phyloP scores from a whole-genome alignment of 1,140 invertebrate species.

The Holcopasites calliopsidis region DNA sequence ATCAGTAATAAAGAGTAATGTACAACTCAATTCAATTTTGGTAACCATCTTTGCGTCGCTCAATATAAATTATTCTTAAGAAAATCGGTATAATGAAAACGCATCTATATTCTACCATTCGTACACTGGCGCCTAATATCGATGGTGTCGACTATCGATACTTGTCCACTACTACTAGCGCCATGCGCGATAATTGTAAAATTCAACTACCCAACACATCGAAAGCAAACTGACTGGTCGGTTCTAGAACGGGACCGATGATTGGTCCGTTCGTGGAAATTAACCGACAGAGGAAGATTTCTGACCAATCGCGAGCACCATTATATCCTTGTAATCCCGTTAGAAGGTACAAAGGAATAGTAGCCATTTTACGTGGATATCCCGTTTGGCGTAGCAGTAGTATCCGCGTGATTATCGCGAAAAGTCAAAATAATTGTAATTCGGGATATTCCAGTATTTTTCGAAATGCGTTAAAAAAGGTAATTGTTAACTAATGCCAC shows the following conservation, averaged over 20 bases:
- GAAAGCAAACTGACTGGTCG: background rate
- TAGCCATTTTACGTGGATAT: slow-evolving; percentile 56
- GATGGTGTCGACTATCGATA: no score
- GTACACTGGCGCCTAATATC: no score
- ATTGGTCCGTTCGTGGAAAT: slow-evolving; percentile 18
- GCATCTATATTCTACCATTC: background rate
- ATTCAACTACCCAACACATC: background rate
- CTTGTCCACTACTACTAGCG: slow-evolving; percentile 28
- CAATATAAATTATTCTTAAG: background rate
- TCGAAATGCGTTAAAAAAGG: slow-evolving; percentile 57
- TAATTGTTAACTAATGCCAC: slow-evolving; percentile 43
- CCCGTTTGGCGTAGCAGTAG: slow-evolving; percentile 51
- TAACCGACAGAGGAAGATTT: slow-evolving; percentile 24
- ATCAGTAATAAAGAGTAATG: no score
- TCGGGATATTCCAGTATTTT: slow-evolving; percentile 34
- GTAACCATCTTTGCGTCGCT: background rate
- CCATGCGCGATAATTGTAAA: background rate
- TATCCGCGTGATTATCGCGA: slow-evolving; percentile 47
- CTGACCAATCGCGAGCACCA: slow-evolving; percentile 12
- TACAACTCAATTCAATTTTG: background rate
- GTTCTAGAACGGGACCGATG: background rate
- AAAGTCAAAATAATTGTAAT: slow-evolving; percentile 44
- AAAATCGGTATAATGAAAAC: slow-evolving; percentile 16
- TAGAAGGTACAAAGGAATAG: slow-evolving; percentile 55
- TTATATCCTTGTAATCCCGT: slow-evolving; percentile 32